These are phyloP conservation scores for Tridacna crocea DNA, from an alignment of 2,888 invertebrate genomes.

Conservation along the genomic window DNA sequence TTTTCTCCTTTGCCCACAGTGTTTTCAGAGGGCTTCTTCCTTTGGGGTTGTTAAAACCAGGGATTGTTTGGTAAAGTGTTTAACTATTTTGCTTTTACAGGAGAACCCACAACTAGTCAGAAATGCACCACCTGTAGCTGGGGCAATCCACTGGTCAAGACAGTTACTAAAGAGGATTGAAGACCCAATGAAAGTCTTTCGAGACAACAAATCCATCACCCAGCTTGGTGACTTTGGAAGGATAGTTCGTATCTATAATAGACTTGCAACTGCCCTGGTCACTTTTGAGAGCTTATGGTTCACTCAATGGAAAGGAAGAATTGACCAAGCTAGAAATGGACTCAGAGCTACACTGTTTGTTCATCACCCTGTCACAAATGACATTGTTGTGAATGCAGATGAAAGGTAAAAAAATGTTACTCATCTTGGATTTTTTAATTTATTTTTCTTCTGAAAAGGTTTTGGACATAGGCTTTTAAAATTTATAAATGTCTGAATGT, in stretches of 20 bases:
- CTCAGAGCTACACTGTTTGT: slow-evolving; percentile 82
- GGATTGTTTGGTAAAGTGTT: no score
- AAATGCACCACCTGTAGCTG: slow-evolving; percentile 84
- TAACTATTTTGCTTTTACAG: slow-evolving; percentile 53
- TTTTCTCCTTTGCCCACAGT: not conserved
- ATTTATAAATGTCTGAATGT: no score
- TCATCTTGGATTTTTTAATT: not conserved
- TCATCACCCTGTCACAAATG: slow-evolving; percentile 78
- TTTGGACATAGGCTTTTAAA: not conserved
- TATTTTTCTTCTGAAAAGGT: not conserved
- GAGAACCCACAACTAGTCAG: slow-evolving; percentile 80
- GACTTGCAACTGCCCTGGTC: slow-evolving; percentile 82
- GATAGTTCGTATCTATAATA: slow-evolving; percentile 79
- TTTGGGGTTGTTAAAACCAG: no score
- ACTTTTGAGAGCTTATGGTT: slow-evolving; percentile 84
- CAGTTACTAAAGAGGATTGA: slow-evolving; percentile 83
- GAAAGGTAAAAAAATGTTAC: slow-evolving; percentile 77
- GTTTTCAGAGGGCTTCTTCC: no score
- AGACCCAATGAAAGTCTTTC: slow-evolving; percentile 83
- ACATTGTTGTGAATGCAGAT: slow-evolving; percentile 82
- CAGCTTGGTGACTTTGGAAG: slow-evolving; percentile 81
- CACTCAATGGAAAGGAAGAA: slow-evolving; percentile 81
- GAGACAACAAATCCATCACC: slow-evolving; percentile 81
- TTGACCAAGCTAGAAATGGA: slow-evolving; percentile 81
- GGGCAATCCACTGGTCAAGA: slow-evolving; percentile 83